Base-by-base conservation (phyloP, 2,888 invertebrate species). In the Lycia hirtaria region DNA sequence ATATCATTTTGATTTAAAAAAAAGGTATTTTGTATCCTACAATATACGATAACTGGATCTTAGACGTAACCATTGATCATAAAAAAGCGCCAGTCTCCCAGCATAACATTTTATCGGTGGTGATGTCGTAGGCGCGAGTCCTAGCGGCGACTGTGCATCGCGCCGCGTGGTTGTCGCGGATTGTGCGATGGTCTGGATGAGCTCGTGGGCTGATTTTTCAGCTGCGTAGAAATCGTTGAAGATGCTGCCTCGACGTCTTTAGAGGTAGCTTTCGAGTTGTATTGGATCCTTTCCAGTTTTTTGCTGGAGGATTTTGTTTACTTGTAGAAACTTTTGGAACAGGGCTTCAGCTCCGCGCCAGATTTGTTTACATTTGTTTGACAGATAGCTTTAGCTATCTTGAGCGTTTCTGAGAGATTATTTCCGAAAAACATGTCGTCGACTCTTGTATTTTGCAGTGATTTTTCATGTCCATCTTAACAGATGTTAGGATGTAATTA, bases 1-100 rank as follows among this genome's bases (percentile, higher is more conserved):
- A 26, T 4, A 2, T 2, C 4, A 1, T 17, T 4, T 33, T 54
- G 54, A 0, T 33, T 2, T 3, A 47, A 2, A 17, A 14, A n/a
- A 55, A 55, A 2, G 12, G 2, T 10, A 48, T 33, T 43, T 55
- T 41, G 7, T 55, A 48, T 0, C 47, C 54, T 7, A 5, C 3
- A 1, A 54, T 54, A 28, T 33, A 54, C 5, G 0, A 54, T 19
- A 15, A 24, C 14, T 6, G 30, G 22, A 22, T n/a, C n/a, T n/a
- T n/a, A n/a, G n/a, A n/a, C n/a, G n/a, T n/a, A n/a, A n/a, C n/a
- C n/a, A n/a, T n/a, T n/a, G n/a, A n/a, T n/a, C n/a, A n/a, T n/a
- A n/a, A n/a, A n/a, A n/a, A n/a, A n/a, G n/a, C n/a, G n/a, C n/a
- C n/a, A n/a, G n/a, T n/a, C n/a, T n/a, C n/a, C n/a, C n/a, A n/a